A percentile compares a stretch with the other conserved stretches of the same genome.
Evolutionary conservation across 1,140 invertebrate species (phyloP).

Genomic region (Heterodera schachtii): DNA sequence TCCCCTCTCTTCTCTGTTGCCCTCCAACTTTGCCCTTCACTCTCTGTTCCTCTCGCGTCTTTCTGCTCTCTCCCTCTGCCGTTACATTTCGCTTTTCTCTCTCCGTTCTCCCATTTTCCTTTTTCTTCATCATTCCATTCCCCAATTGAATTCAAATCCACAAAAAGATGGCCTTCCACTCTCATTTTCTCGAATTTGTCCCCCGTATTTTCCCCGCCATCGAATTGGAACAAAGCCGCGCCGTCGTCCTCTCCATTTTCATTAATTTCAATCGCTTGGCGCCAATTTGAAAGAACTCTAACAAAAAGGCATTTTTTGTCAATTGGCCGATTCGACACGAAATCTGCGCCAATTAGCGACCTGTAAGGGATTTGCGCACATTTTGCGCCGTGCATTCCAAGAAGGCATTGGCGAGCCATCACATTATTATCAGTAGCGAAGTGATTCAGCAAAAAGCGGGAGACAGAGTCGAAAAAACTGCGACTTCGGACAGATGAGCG

Average conservation of each 20-base stretch:
- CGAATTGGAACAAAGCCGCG: slow-evolving; percentile 46
- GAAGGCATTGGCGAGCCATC: slow-evolving; percentile 46
- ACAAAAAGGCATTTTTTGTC: neutral
- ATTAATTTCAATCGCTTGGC: slow-evolving; percentile 14
- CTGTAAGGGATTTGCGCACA: slow-evolving; percentile 48
- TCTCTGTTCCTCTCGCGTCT: neutral
- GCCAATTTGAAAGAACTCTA: slow-evolving; percentile 52
- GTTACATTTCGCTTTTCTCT: neutral
- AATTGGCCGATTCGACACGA: slow-evolving; percentile 7
- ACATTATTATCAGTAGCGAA: slow-evolving; percentile 54
- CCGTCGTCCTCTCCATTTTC: neutral
- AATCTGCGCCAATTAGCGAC: slow-evolving; percentile 20
- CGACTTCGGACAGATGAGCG: slow-evolving; percentile 31
- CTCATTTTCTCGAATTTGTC: slow-evolving; percentile 48
- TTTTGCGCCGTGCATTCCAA: slow-evolving; percentile 17
- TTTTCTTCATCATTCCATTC: neutral
- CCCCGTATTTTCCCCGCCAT: slow-evolving; percentile 43
- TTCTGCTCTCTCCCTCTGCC: neutral
- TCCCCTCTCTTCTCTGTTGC: slow-evolving; percentile 15
- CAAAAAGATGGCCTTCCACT: slow-evolving; percentile 32
- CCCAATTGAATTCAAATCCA: slow-evolving; percentile 36
- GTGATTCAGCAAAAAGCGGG: slow-evolving; percentile 40
- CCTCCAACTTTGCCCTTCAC: neutral
- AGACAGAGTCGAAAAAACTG: slow-evolving; percentile 41
- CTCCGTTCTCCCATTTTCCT: neutral